Evolutionary conservation across 2,888 invertebrate species (phyloP).

Genomic region (Myathropa florea): DNA sequence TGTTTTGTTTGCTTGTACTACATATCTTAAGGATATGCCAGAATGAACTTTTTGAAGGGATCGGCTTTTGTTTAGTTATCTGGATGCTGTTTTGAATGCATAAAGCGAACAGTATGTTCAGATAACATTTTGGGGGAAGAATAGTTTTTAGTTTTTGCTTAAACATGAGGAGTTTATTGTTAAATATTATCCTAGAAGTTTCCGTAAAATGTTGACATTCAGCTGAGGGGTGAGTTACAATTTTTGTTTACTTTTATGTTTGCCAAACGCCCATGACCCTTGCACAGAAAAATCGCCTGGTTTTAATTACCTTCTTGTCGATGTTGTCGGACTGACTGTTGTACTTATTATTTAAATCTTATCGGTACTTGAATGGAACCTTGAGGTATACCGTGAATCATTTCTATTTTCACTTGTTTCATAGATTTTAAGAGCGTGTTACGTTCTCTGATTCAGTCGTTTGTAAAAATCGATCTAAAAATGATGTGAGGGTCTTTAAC

Average conservation of each 20-base stretch:
- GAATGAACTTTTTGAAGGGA: slow-evolving; percentile 17
- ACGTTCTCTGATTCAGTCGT: too few species aligned
- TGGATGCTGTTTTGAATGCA: slow-evolving; percentile 36
- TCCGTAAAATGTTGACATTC: not conserved
- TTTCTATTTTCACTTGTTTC: too few species aligned
- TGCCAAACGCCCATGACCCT: not conserved
- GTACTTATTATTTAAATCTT: too few species aligned
- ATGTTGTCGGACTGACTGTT: too few species aligned
- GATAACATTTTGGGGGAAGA: not conserved
- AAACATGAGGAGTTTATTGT: slow-evolving; percentile 11
- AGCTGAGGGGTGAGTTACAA: not conserved
- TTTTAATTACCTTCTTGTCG: not conserved
- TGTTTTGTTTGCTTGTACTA: slow-evolving; percentile 9
- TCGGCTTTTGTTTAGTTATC: slow-evolving; percentile 37
- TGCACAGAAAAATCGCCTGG: not conserved
- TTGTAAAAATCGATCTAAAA: too few species aligned
- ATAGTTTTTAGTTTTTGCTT: slow-evolving; percentile 19
- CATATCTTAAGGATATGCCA: slow-evolving; percentile 21
- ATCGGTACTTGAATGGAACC: too few species aligned
- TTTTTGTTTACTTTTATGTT: not conserved
- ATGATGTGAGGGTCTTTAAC: too few species aligned
- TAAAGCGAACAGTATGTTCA: slow-evolving; percentile 5
- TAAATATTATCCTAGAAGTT: slow-evolving; percentile 19
- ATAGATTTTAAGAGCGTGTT: too few species aligned
- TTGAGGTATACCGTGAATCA: too few species aligned